A percentile compares a stretch with the other conserved stretches of the same genome.
Conservation (phyloP, 2,113 vertebrate species). For the Peromyscus californicus region DNA sequence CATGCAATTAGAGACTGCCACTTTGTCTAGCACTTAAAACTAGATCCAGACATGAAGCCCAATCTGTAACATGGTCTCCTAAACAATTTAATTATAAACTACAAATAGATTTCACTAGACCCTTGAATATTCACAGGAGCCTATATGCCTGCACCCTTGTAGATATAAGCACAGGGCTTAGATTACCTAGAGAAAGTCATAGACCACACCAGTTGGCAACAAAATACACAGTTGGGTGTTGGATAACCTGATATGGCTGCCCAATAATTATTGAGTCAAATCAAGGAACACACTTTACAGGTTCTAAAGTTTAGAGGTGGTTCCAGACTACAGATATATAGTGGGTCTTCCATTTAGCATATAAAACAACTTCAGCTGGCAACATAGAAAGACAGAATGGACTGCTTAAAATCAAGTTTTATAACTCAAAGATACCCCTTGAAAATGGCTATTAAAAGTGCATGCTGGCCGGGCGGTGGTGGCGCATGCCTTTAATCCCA, state of each 20-base stretch:
- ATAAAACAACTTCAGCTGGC: background rate
- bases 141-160: background rate
- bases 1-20: background rate
- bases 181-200: background rate
- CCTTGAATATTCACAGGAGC: background rate
- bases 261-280: background rate
- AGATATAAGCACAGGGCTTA: background rate
- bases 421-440: too few relatives aligned
- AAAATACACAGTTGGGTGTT: background rate
- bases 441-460: too few relatives aligned
- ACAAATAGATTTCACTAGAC: background rate
- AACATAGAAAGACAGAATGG: too few relatives aligned
- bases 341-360: background rate
- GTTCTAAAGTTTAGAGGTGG: background rate
- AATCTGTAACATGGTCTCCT: background rate
- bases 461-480: too few relatives aligned
- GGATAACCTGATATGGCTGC: background rate
- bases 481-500: too few relatives aligned
- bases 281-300: background rate
- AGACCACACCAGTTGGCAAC: background rate
- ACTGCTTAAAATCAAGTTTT: too few relatives aligned
- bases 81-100: background rate
- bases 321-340: background rate
- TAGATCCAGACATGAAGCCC: background rate
- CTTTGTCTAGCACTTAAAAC: background rate